A percentile compares a stretch with the other conserved stretches of the same genome.
These are phyloP conservation scores for Amphibalanus amphitrite DNA, from an alignment of 1,140 invertebrate species.

Conservation along the genomic window DNA sequence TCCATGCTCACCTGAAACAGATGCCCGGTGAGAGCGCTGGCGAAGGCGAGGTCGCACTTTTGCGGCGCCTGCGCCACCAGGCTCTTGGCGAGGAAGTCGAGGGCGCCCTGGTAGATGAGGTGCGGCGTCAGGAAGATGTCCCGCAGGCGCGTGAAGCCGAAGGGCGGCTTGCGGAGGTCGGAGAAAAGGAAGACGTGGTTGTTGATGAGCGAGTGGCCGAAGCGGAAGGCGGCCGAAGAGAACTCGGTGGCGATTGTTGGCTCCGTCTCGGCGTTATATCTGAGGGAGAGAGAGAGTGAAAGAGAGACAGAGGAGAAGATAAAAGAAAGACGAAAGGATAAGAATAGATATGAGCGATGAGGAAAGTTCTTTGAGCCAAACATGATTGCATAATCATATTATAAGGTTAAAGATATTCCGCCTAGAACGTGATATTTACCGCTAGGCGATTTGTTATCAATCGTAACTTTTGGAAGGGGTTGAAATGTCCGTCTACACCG, in stretches of 20 bases:
- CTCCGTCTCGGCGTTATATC: background rate
- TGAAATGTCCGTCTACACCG: too few relatives aligned
- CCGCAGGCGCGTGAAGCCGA: background rate
- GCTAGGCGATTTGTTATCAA: too few relatives aligned
- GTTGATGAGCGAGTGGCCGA: slow-evolving; percentile 69
- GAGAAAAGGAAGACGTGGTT: slow-evolving; percentile 11
- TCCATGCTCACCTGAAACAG: background rate
- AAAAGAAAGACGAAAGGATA: too few relatives aligned
- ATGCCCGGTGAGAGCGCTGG: background rate
- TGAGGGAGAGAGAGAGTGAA: background rate
- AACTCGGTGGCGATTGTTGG: slow-evolving; percentile 43
- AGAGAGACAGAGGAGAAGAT: too few relatives aligned
- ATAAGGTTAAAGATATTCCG: too few relatives aligned
- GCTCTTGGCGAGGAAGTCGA: background rate
- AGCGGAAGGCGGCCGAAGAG: slow-evolving; percentile 65
- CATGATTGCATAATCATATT: too few relatives aligned
- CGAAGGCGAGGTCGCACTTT: background rate
- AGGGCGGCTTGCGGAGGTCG: background rate
- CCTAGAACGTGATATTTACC: too few relatives aligned
- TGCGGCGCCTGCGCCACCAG: background rate
- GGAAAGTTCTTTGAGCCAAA: too few relatives aligned
- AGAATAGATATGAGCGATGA: too few relatives aligned
- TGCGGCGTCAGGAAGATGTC: background rate
- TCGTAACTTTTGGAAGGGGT: too few relatives aligned
- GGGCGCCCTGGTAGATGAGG: background rate